These are phyloP conservation scores for Microlaimidae sp. DNA, from an alignment of 2,888 invertebrate species.

Conservation along the genomic window DNA sequence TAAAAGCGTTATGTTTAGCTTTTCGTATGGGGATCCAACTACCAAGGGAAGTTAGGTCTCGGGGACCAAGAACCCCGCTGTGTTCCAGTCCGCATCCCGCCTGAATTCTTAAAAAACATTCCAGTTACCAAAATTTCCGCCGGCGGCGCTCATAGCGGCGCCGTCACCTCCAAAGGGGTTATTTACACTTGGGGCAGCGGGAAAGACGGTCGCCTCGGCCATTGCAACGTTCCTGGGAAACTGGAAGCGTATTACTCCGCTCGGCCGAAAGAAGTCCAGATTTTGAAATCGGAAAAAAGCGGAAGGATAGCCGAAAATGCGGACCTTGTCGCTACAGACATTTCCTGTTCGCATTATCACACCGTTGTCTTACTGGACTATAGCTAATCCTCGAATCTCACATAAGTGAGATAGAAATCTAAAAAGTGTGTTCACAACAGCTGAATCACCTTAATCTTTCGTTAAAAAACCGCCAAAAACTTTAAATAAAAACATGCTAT, in stretches of 20 bases:
- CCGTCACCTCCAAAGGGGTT: slow-evolving; percentile 45
- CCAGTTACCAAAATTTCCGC: slow-evolving; percentile 39
- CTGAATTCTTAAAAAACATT: not conserved
- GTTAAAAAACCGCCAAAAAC: too few species aligned
- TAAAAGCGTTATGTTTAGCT: too few species aligned
- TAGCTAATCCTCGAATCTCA: too few species aligned
- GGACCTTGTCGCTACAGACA: slow-evolving; percentile 4
- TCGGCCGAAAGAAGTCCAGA: not conserved
- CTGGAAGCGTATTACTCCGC: not conserved
- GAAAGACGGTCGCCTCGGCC: slow-evolving; percentile 15
- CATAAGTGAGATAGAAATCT: too few species aligned
- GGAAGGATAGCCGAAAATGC: too few species aligned
- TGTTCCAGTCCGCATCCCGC: slow-evolving; percentile 3
- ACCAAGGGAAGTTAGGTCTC: slow-evolving; percentile 46
- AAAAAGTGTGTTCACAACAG: too few species aligned
- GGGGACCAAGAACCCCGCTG: slow-evolving; percentile 34
- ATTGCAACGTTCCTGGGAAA: not conserved
- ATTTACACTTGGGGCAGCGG: slow-evolving; percentile 49
- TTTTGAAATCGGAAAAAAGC: not conserved
- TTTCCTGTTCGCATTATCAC: slow-evolving; percentile 12
- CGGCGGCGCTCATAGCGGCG: slow-evolving; percentile 46
- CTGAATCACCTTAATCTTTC: too few species aligned
- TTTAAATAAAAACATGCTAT: too few species aligned
- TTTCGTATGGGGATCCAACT: slow-evolving; percentile 44
- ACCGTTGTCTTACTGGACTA: slow-evolving; percentile 6